A percentile compares a stretch with the other conserved stretches of the same genome.
These are phyloP conservation scores for Sphenodon punctatus DNA, from an alignment of 2,797 vertebrate species.

Conservation along the genomic window DNA sequence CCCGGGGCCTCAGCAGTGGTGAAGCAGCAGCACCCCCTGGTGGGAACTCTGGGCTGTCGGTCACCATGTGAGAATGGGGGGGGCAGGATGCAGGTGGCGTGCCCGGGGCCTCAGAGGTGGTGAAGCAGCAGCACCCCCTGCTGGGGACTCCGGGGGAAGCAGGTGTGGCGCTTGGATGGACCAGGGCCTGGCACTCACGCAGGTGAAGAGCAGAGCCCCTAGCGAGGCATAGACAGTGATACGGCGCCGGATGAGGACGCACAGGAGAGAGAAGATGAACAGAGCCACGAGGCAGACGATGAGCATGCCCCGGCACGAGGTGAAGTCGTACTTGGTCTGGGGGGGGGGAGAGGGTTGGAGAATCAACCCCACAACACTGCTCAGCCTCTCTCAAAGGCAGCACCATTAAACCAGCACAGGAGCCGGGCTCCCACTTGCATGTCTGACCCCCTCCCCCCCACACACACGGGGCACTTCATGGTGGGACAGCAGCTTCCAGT, in stretches of 20 bases:
- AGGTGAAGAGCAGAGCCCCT: slow-evolving; percentile 93
- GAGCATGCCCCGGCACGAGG: slow-evolving; percentile 91
- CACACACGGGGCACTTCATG: fast-evolving
- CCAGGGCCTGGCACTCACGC: slow-evolving; percentile 80
- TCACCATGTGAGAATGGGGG: too few species aligned
- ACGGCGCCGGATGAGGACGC: slow-evolving; percentile 91
- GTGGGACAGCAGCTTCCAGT: fast-evolving
- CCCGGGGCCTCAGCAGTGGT: neutral
- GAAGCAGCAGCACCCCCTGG: neutral
- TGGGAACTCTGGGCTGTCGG: too few species aligned
- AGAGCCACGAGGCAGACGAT: slow-evolving; percentile 92
- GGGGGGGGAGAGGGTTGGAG: neutral
- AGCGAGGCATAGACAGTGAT: slow-evolving; percentile 92
- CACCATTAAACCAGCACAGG: too few species aligned
- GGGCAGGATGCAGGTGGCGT: too few species aligned
- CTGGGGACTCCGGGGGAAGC: too few species aligned
- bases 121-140: neutral
- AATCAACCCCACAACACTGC: neutral
- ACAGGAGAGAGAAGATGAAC: slow-evolving; percentile 89
- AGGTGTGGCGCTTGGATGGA: too few species aligned
- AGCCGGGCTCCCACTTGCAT: neutral
- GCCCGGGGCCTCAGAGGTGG: neutral
- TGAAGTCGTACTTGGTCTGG: slow-evolving; percentile 95
- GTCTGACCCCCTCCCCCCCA: neutral
- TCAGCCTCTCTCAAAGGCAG: too few species aligned